These are phyloP conservation scores for Trachelus stipa DNA, from an alignment of 2,888 invertebrate genomes.

Conservation along the genomic window DNA sequence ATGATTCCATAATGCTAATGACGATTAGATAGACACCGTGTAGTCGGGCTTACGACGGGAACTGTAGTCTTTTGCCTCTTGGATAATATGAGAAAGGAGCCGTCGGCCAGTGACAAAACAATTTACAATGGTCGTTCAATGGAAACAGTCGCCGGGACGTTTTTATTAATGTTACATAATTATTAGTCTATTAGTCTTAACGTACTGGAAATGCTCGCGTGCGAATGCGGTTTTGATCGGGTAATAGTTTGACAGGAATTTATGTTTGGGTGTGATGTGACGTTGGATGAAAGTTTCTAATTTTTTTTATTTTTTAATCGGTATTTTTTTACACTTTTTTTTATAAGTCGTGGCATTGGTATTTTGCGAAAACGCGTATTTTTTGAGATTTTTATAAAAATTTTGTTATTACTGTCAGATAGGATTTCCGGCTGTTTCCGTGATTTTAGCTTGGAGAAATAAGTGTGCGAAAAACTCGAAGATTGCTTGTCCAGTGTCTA, in stretches of 20 bases:
- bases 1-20: background rate
- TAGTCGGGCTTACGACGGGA: background rate
- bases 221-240: background rate
- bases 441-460: background rate
- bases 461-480: background rate
- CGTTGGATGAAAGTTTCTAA: background rate
- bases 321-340: background rate
- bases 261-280: background rate
- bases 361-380: background rate
- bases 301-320: background rate
- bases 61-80: background rate
- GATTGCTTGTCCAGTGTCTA: background rate
- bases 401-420: background rate
- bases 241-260: conserved; percentile 77
- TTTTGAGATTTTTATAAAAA: background rate
- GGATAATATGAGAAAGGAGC: background rate
- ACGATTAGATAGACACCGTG: background rate
- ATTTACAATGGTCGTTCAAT: background rate
- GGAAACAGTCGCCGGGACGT: background rate
- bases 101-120: background rate
- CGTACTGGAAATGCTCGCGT: background rate
- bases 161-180: conserved; percentile 1
- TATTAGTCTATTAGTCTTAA: background rate
- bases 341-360: background rate
- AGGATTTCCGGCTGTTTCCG: background rate